Evolutionary conservation across 2,888 invertebrate genomes (phyloP).

Genomic region (Acronicta alni): DNA sequence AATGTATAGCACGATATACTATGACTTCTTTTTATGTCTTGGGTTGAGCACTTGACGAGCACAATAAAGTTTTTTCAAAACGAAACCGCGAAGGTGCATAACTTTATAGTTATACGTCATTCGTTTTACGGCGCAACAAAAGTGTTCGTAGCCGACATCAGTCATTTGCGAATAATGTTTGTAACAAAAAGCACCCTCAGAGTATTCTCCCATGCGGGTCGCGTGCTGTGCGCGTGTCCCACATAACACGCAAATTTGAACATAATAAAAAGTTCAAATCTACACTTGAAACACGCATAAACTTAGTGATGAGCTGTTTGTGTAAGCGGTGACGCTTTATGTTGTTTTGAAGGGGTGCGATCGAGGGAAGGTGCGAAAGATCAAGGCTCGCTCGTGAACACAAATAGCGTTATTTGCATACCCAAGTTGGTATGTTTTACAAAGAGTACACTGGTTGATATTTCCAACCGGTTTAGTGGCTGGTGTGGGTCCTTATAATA

Average conservation of each 20-base stretch:
- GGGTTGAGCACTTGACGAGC: slow-evolving; percentile 47
- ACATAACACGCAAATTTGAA: slow-evolving; percentile 83
- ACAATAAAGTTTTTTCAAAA: slow-evolving; percentile 66
- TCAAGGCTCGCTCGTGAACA: slow-evolving; percentile 68
- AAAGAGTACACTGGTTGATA: slow-evolving; percentile 80
- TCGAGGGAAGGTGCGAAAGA: slow-evolving; percentile 78
- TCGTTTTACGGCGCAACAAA: slow-evolving; percentile 65
- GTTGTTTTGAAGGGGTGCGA: slow-evolving; percentile 66
- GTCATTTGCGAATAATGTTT: slow-evolving; percentile 74
- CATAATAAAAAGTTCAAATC: slow-evolving; percentile 76
- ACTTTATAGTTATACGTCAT: slow-evolving; percentile 61
- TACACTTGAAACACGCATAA: slow-evolving; percentile 73
- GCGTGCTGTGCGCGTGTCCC: slow-evolving; percentile 85
- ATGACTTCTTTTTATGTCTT: slow-evolving; percentile 35
- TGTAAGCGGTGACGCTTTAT: slow-evolving; percentile 59
- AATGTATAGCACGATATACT: slow-evolving; percentile 39
- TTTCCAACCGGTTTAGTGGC: slow-evolving; percentile 75
- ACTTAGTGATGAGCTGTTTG: slow-evolving; percentile 69
- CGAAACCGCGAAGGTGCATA: slow-evolving; percentile 60
- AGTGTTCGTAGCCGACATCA: slow-evolving; percentile 57
- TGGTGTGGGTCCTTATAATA: slow-evolving; percentile 56
- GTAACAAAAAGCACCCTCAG: slow-evolving; percentile 67
- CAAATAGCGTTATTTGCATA: slow-evolving; percentile 78
- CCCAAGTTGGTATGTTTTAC: slow-evolving; percentile 66
- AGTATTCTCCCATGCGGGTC: slow-evolving; percentile 80